Conservation (phyloP, 2,797 vertebrate species). For the Danio tinwini region DNA sequence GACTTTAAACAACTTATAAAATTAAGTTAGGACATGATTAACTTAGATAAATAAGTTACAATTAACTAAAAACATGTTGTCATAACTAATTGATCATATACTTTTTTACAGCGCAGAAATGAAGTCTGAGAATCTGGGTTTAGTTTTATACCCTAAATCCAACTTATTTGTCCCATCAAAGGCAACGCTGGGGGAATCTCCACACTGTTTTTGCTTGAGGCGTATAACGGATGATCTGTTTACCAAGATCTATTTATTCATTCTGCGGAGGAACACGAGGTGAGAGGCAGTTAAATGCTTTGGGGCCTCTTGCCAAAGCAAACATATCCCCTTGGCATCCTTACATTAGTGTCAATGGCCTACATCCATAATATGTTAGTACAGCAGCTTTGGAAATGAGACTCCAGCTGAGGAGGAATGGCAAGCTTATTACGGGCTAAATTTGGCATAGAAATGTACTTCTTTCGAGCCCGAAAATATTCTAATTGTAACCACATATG, state of each 20-base stretch:
- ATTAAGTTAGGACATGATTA: no score
- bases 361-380: constrained; percentile 48
- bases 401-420: constrained; percentile 35
- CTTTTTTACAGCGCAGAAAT: neutral
- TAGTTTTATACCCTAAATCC: constrained; percentile 14
- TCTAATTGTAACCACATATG: constrained; percentile 36
- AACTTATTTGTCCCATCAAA: constrained; percentile 34
- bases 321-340: constrained; percentile 53
- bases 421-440: constrained; percentile 39
- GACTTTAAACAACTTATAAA: no score
- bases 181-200: constrained; percentile 17
- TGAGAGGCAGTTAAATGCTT: constrained; percentile 54
- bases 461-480: constrained; percentile 18
- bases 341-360: constrained; percentile 51
- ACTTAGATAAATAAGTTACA: no score
- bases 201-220: constrained; percentile 42
- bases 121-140: neutral
- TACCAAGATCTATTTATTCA: constrained; percentile 54
- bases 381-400: constrained; percentile 49
- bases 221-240: constrained; percentile 44
- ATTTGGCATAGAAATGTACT: constrained; percentile 39
- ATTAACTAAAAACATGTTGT: no score
- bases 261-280: constrained; percentile 49
- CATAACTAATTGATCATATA: no score
- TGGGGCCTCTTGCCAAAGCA: constrained; percentile 47